A percentile compares a stretch with the other conserved stretches of the same genome.
phyloP scores from a whole-genome alignment of 2,888 invertebrate genomes.

The Odontomyia ornata region DNA sequence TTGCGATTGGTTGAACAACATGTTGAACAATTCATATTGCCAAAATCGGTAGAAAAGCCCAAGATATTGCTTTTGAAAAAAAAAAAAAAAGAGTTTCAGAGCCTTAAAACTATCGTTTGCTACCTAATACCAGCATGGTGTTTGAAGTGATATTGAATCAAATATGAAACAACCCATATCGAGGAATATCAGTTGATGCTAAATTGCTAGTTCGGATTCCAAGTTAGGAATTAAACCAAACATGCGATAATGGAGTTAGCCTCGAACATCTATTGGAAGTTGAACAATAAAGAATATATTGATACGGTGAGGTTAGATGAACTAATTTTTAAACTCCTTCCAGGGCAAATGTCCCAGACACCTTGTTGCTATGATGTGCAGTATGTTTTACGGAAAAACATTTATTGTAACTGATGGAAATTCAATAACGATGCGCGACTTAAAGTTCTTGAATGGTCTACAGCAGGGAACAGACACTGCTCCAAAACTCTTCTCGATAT shows the following conservation, averaged over 20 bases:
- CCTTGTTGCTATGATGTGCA: conserved; percentile 50
- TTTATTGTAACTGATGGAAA: neutral
- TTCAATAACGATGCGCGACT: neutral
- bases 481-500: neutral
- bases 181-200: no score
- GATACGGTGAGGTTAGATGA: conserved; percentile 51
- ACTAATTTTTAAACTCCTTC: conserved; percentile 50
- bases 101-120: no score
- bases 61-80: no score
- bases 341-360: conserved; percentile 49
- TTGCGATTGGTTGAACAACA: no score
- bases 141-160: no score
- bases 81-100: no score
- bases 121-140: no score
- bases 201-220: conserved; percentile 53
- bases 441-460: conserved; percentile 9
- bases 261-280: neutral
- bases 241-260: conserved; percentile 44
- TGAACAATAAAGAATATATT: conserved; percentile 19
- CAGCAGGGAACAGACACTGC: neutral
- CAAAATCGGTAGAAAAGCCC: no score
- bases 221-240: conserved; percentile 49
- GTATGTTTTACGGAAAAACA: neutral
- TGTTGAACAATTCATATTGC: no score
- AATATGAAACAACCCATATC: no score